A percentile compares a stretch with the other conserved stretches of the same genome.
phyloP scores from a whole-genome alignment of 2,797 vertebrate species.

The Caiman crocodilus region DNA sequence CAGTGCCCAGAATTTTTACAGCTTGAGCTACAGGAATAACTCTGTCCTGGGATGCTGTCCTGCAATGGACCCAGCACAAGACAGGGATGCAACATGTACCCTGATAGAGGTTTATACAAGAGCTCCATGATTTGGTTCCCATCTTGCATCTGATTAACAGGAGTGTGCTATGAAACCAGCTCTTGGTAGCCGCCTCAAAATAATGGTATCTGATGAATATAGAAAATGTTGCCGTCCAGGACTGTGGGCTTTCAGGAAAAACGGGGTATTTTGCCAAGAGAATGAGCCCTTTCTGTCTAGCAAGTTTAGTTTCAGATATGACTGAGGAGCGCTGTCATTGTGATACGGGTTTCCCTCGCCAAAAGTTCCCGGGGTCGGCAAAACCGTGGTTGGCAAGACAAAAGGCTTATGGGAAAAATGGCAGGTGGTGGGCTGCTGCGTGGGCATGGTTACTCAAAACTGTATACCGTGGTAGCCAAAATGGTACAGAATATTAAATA shows the following conservation, averaged over 20 bases:
- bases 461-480: no score
- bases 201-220: not conserved
- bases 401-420: no score
- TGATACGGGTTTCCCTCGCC: no score
- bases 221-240: not conserved
- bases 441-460: no score
- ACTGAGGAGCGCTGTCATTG: slow-evolving; percentile 59
- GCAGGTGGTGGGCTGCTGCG: no score
- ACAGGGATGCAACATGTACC: not conserved
- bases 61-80: slow-evolving; percentile 12
- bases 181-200: not conserved
- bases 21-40: not conserved
- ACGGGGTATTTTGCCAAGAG: not conserved
- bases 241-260: not conserved
- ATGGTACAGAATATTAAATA: no score
- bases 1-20: fast-evolving
- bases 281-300: not conserved
- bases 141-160: not conserved
- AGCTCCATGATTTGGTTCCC: slow-evolving; percentile 3
- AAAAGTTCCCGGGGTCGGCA: no score
- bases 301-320: slow-evolving; percentile 36
- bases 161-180: not conserved
- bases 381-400: no score
- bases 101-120: not conserved
- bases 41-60: slow-evolving; percentile 1